phyloP scores from a whole-genome alignment of 2,113 vertebrate genomes.

The Apteryx owenii region DNA sequence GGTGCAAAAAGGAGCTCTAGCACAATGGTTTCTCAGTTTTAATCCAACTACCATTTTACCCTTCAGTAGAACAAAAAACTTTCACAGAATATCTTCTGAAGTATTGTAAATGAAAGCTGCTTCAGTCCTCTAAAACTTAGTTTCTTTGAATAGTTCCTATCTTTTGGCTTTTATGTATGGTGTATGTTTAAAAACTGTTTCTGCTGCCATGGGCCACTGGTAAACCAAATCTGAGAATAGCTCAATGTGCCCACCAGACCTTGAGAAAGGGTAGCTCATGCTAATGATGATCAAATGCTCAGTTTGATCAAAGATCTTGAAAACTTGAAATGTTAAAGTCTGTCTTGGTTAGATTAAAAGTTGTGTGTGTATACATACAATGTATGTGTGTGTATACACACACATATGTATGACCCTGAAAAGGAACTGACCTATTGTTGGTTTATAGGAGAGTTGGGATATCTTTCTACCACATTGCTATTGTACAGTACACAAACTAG shows the following conservation, averaged over 20 bases:
- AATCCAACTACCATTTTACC: not conserved
- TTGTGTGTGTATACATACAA: no score
- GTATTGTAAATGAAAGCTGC: not conserved
- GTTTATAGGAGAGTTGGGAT: not conserved
- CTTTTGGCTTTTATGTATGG: not conserved
- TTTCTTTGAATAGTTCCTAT: not conserved
- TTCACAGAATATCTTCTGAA: not conserved
- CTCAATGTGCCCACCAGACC: not conserved
- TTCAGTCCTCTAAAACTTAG: not conserved
- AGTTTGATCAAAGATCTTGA: not conserved
- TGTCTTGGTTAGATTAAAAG: not conserved
- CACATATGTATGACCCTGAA: not conserved
- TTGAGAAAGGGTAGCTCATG: not conserved
- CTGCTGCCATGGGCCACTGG: not conserved
- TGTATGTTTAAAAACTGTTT: not conserved
- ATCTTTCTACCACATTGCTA: rapidly evolving
- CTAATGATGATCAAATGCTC: not conserved
- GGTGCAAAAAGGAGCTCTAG: not conserved
- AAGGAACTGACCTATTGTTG: not conserved
- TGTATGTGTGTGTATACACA: no score
- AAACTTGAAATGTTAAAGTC: not conserved
- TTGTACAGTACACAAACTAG: not conserved
- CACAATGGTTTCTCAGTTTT: not conserved
- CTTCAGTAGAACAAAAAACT: not conserved
- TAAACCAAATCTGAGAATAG: not conserved